Evolutionary conservation across 1,140 invertebrate genomes (phyloP).

Genomic region (Acyrthosiphon pisum): DNA sequence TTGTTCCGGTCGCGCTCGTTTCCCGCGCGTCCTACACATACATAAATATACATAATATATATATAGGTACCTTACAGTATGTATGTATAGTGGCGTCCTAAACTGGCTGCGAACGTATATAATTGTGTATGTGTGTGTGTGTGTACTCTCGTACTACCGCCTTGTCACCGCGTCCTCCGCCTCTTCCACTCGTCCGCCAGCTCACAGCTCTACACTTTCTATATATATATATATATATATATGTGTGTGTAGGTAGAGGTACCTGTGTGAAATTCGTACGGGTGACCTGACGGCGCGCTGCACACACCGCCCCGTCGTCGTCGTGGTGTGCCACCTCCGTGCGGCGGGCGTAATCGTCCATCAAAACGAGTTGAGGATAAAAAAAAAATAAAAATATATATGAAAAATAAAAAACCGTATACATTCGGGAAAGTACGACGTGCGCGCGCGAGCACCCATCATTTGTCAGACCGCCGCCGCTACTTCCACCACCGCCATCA

Average conservation of each 20-base stretch:
- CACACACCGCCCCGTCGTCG: not conserved
- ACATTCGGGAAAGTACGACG: constrained; percentile 16
- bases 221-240: not conserved
- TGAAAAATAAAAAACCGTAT: constrained; percentile 28
- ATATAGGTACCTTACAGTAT: not conserved
- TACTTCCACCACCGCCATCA: not conserved
- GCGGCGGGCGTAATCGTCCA: constrained; percentile 47
- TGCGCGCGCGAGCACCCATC: constrained; percentile 25
- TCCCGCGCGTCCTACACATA: not conserved
- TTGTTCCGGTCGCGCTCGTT: constrained; percentile 25
- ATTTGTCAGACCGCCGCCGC: constrained; percentile 31
- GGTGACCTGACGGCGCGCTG: not conserved
- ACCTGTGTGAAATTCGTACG: constrained; percentile 17
- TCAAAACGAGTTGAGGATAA: constrained; percentile 31
- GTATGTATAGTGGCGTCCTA: not conserved
- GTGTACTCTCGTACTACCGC: not conserved
- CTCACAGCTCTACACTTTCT: not conserved
- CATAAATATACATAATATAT: not conserved
- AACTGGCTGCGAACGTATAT: not conserved
- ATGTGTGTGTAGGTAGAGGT: not conserved
- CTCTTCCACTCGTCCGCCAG: not conserved
- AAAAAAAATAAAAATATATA: constrained; percentile 28
- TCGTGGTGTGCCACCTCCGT: not conserved
- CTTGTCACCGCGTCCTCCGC: not conserved
- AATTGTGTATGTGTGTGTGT: not conserved